Evolutionary conservation across 2,888 invertebrate genomes (phyloP).

Genomic region (Liodrosophila aerea): DNA sequence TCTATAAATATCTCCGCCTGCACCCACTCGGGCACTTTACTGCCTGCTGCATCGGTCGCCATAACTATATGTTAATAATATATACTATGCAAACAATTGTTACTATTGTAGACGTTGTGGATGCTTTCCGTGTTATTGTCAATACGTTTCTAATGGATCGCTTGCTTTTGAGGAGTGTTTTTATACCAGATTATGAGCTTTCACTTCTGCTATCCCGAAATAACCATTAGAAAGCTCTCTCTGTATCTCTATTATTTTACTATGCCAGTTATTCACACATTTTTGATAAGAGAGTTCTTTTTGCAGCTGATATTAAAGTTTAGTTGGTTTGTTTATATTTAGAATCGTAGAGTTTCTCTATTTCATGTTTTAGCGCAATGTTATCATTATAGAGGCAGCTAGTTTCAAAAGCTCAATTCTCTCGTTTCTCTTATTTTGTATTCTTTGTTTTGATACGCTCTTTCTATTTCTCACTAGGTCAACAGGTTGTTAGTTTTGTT

Average conservation of each 20-base stretch:
- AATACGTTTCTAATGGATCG: slow-evolving; percentile 1
- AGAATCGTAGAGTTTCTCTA: too few relatives aligned
- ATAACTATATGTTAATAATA: slow-evolving; percentile 6
- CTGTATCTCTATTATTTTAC: too few relatives aligned
- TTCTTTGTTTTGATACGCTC: background rate
- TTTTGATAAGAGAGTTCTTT: too few relatives aligned
- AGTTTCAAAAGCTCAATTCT: background rate
- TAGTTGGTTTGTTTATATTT: too few relatives aligned
- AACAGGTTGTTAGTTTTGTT: background rate
- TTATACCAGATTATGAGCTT: background rate
- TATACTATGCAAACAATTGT: background rate
- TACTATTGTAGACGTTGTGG: background rate
- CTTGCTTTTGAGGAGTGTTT: background rate
- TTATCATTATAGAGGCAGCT: background rate
- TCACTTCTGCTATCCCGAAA: background rate
- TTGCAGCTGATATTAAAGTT: too few relatives aligned
- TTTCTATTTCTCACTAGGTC: background rate
- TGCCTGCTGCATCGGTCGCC: slow-evolving; percentile 9
- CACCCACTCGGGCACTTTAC: slow-evolving; percentile 39
- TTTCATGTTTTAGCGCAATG: background rate
- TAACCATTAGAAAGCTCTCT: too few relatives aligned
- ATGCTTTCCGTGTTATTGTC: background rate
- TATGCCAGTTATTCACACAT: too few relatives aligned
- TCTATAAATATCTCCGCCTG: slow-evolving; percentile 38
- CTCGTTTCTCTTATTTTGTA: background rate